Evolutionary conservation across 2,113 vertebrate genomes (phyloP).

Genomic region (Cervus canadensis): DNA sequence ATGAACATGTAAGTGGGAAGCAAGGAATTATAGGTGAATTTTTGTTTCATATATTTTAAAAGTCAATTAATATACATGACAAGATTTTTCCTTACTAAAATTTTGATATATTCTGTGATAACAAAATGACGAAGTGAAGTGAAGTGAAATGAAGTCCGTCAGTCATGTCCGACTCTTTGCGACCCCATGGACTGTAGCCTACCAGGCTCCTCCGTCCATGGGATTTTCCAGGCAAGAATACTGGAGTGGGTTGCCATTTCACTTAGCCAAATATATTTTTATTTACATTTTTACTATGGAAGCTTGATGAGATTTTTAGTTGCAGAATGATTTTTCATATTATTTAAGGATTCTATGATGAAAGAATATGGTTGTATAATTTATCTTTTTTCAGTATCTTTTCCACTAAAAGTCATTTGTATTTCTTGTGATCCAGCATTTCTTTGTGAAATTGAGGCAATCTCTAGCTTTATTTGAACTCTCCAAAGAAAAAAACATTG

Average conservation of each 20-base stretch:
- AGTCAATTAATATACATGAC: neutral
- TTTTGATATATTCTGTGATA: neutral
- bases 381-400: neutral
- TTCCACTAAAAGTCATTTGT: neutral
- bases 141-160: no score
- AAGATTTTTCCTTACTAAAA: neutral
- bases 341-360: neutral
- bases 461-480: neutral
- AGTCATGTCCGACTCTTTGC: no score
- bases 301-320: neutral
- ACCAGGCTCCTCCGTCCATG: no score
- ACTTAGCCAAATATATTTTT: neutral
- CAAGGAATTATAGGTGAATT: neutral
- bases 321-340: neutral
- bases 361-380: neutral
- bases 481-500: neutral
- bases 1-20: neutral
- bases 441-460: neutral
- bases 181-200: no score
- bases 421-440: neutral
- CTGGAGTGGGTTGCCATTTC: no score
- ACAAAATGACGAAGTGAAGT: neutral
- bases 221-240: no score
- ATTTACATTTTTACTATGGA: neutral
- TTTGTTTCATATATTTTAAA: neutral